Percentiles rank a stretch among this genome's conserved stretches.
Conservation (phyloP, 2,113 vertebrate species). For the Ahaetulla prasina region DNA sequence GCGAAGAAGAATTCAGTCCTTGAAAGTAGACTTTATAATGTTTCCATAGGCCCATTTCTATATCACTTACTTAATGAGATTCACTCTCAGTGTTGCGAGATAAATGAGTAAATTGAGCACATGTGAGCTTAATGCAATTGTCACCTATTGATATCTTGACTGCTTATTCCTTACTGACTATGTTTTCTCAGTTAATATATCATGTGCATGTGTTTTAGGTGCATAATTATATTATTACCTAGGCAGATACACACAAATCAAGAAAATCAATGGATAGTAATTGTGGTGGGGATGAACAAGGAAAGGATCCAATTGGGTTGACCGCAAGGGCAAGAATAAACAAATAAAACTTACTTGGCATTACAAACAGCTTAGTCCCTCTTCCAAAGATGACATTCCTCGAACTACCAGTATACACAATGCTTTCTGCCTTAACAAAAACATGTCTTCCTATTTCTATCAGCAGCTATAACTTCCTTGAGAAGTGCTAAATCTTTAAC, state of each 20-base stretch:
- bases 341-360: not conserved
- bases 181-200: not conserved
- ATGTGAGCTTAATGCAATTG: not conserved
- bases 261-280: not conserved
- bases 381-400: not conserved
- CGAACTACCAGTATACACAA: not conserved
- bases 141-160: not conserved
- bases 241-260: not conserved
- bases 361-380: not conserved
- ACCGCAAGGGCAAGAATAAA: not conserved
- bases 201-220: not conserved
- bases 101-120: not conserved
- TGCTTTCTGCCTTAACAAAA: not conserved
- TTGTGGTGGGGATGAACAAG: not conserved
- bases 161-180: not conserved
- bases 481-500: not conserved
- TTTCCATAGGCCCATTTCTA: not conserved
- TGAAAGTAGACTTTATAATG: not conserved
- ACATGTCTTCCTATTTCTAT: not conserved
- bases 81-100: not conserved
- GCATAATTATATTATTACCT: not conserved
- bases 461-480: not conserved
- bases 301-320: not conserved
- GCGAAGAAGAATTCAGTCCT: not conserved
- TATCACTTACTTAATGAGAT: not conserved